Percentiles rank a stretch among this genome's conserved stretches.
phyloP scores from a whole-genome alignment of 2,113 vertebrate species.

The Chrysemys picta region DNA sequence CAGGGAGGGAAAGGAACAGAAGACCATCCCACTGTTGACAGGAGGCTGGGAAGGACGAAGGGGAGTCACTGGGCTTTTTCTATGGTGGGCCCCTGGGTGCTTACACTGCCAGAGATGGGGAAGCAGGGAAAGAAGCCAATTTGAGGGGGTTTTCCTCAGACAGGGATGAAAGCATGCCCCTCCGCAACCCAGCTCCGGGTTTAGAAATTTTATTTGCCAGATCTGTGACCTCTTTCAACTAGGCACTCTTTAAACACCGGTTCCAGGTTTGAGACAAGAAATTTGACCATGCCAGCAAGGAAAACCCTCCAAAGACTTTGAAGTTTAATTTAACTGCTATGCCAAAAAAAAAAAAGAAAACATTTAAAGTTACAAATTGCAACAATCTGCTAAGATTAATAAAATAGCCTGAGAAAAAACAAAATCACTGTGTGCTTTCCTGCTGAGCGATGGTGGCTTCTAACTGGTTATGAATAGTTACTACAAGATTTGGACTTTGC shows the following conservation, averaged over 20 bases:
- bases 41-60: too few species aligned
- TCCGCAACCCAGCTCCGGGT: too few species aligned
- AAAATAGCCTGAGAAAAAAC: background rate
- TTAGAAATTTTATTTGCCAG: too few species aligned
- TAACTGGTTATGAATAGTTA: background rate
- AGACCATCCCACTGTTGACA: too few species aligned
- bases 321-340: background rate
- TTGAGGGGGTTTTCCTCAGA: too few species aligned
- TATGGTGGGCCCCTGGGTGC: too few species aligned
- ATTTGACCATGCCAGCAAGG: background rate
- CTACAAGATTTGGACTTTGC: background rate
- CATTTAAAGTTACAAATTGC: background rate
- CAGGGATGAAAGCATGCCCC: too few species aligned
- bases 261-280: background rate
- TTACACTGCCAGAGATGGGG: background rate
- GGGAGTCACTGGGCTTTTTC: too few species aligned
- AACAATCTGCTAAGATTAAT: background rate
- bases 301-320: background rate
- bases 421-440: background rate
- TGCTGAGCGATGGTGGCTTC: background rate
- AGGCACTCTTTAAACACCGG: too few species aligned
- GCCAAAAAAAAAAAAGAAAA: background rate
- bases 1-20: too few species aligned
- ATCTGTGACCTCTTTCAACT: too few species aligned
- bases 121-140: background rate